Base-by-base conservation (phyloP, 37 sponge, comb jelly and placozoan species). In the Haliclona indistincta region DNA sequence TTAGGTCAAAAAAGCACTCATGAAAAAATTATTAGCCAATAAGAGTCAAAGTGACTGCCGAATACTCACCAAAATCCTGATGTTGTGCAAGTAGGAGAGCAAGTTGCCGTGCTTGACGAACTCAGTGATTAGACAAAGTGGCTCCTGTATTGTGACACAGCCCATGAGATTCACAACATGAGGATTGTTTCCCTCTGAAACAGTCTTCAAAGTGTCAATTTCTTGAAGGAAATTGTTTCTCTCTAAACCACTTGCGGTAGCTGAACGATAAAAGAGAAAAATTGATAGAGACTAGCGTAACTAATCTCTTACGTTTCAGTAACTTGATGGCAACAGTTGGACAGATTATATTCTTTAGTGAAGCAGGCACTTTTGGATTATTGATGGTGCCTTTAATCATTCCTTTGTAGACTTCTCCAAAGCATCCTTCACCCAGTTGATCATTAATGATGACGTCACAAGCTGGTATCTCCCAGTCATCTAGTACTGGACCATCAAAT, bases 131-230 rank as follows among this genome's bases (percentile, higher is more conserved):
- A 89, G 65, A 49, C 68, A 77, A 29, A 74, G 39, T 0, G 90
- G 90, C 25, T 83, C 77, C 26, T 71, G 71, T 15, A 47, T 28
- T 8, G 85, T 89, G 44, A 89, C 85, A 70, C 85, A 89, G 52
- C 85, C 90, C 22, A 89, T 56, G 80, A 84, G 71, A n/a, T 70
- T 73, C 60, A 89, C 85, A 29, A 89, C 45, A 41, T 90, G 82
- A 54, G 85, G 79, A 63, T 23, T 33, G 64, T 78, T 79, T 3
- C 52, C 55, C 1, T 49, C 33, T 4, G 73, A 35, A 30, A 81
- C 78, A 52, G 37, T 43, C 54, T 88, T 88, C 67, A 77, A 63
- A 51, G 70, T 77, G n/a, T 70, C 49, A 15, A 88, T 77, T 44
- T 81, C 78, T 5, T 68, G 38, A 11, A 82, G 67, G 52, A 88